Evolutionary conservation across 2,113 vertebrate species (phyloP).

Genomic region (Heliornis fulica): DNA sequence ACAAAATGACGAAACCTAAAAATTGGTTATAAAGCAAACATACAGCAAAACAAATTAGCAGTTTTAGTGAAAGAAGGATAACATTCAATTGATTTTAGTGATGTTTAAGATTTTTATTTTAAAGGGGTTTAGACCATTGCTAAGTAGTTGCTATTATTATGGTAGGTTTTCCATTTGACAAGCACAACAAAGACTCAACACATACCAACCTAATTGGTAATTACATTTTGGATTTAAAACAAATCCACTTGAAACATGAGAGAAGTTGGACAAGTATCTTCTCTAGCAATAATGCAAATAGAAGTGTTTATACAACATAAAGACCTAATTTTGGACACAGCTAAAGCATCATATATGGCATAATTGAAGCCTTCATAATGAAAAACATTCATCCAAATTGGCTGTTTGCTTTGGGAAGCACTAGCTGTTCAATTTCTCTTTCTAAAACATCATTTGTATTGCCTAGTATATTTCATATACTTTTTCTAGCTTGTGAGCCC

Average conservation of each 20-base stretch:
- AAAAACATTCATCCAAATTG: constrained; percentile 21
- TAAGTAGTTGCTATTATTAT: not conserved
- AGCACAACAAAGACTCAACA: not conserved
- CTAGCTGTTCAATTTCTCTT: constrained; percentile 24
- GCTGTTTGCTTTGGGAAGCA: not conserved
- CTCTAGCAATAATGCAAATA: constrained; percentile 15
- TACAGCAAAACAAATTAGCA: not conserved
- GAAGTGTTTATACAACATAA: constrained; percentile 15
- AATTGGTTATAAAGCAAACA: not conserved
- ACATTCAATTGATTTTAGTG: not conserved
- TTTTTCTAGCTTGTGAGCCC: not conserved
- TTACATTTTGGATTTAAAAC: constrained; percentile 42
- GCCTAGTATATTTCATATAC: not conserved
- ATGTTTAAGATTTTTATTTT: not conserved
- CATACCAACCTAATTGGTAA: not conserved
- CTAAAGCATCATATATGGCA: not conserved
- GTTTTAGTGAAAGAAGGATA: not conserved
- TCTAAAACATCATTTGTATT: constrained; percentile 18
- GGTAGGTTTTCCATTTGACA: not conserved
- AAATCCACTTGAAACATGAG: constrained; percentile 36
- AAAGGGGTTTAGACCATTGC: not conserved
- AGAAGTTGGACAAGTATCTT: constrained; percentile 21
- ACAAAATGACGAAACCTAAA: not conserved
- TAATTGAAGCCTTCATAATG: not conserved
- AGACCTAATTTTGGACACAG: constrained; percentile 28